phyloP scores from a whole-genome alignment of 2,113 vertebrate genomes.

The Stegastes partitus region DNA sequence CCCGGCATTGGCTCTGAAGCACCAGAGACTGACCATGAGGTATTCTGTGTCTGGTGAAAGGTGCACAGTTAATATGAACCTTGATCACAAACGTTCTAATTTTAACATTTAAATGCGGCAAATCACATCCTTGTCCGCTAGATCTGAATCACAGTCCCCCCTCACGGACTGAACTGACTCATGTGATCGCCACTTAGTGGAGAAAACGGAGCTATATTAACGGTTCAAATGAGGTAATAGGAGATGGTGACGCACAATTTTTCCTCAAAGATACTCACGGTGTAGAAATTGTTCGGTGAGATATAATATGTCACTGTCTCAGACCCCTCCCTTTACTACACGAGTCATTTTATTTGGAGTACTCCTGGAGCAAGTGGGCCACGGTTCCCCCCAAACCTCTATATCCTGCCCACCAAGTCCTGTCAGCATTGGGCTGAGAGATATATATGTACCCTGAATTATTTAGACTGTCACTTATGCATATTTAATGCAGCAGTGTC shows the following conservation, averaged over 20 bases:
- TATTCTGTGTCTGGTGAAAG: constrained; percentile 35
- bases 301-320: not conserved
- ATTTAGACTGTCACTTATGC: constrained; percentile 83
- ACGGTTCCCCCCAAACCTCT: constrained; percentile 44
- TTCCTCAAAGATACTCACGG: not conserved
- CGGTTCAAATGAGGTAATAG: not conserved
- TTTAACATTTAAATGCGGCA: too few species aligned
- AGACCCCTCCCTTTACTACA: constrained; percentile 3
- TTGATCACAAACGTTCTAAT: too few species aligned
- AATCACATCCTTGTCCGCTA: too few species aligned
- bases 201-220: not conserved
- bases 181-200: too few species aligned
- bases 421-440: constrained; percentile 71
- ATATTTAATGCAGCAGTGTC: constrained; percentile 84
- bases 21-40: constrained; percentile 31
- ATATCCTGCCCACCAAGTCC: constrained; percentile 62
- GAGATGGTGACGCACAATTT: not conserved
- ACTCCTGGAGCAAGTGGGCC: constrained; percentile 37
- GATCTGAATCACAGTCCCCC: too few species aligned
- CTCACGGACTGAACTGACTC: too few species aligned
- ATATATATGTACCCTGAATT: constrained; percentile 85
- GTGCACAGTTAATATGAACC: not conserved
- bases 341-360: constrained; percentile 50
- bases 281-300: too few species aligned
- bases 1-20: constrained; percentile 41